Conservation (phyloP, 2,888 invertebrate genomes). For the Panorpa germanica region DNA sequence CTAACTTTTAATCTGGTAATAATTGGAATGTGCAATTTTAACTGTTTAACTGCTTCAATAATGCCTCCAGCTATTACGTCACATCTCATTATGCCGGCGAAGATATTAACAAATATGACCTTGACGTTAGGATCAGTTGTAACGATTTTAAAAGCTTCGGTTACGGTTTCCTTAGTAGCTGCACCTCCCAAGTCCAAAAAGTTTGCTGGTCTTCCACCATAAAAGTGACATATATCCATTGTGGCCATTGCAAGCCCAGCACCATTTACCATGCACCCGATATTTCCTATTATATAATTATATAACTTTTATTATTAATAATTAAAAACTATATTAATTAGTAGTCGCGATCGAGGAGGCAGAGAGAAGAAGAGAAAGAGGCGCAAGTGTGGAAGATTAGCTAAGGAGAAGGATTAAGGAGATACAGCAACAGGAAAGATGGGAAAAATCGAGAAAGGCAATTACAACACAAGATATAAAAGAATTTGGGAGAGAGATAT, state of each 20-base stretch:
- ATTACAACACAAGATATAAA: too few relatives aligned
- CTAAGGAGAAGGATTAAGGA: too few relatives aligned
- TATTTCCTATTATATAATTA: conserved; percentile 31
- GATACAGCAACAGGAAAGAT: too few relatives aligned
- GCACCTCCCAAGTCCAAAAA: conserved; percentile 95
- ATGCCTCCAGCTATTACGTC: conserved; percentile 95
- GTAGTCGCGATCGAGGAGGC: neutral
- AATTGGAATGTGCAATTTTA: conserved; percentile 81
- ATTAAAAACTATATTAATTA: neutral
- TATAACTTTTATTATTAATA: conserved; percentile 3
- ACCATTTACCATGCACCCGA: conserved; percentile 92
- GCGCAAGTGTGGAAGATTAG: too few relatives aligned
- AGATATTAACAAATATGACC: conserved; percentile 89
- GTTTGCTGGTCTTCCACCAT: conserved; percentile 90
- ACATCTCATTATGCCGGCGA: conserved; percentile 95
- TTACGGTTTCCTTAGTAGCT: conserved; percentile 75
- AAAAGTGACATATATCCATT: conserved; percentile 94
- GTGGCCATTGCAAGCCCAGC: conserved; percentile 96
- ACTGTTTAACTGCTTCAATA: conserved; percentile 79
- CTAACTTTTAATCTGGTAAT: conserved; percentile 78
- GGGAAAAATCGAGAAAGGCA: too few relatives aligned
- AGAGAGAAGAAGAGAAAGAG: too few relatives aligned
- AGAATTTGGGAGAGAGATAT: too few relatives aligned
- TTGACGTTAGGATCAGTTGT: conserved; percentile 83
- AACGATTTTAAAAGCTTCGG: conserved; percentile 93